Evolutionary conservation across 2,113 vertebrate genomes (phyloP).

Genomic region (Clarias gariepinus): DNA sequence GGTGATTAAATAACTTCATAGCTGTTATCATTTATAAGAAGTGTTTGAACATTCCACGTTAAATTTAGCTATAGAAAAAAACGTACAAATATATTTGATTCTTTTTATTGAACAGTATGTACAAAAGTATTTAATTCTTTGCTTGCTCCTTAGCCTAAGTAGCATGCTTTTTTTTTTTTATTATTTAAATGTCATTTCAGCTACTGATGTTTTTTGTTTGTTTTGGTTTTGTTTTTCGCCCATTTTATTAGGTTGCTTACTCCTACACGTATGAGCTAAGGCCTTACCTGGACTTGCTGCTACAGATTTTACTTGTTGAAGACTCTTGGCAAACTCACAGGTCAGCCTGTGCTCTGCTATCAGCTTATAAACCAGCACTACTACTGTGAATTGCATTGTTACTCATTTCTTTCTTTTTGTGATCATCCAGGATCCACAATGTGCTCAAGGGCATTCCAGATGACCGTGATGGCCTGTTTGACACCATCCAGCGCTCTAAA

Average conservation of each 20-base stretch:
- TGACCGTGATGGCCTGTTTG: constrained; percentile 96
- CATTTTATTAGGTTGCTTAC: constrained; percentile 83
- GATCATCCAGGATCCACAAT: constrained; percentile 91
- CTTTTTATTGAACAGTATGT: neutral
- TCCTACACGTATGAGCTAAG: constrained; percentile 98
- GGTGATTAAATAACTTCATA: neutral
- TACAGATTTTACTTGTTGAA: constrained; percentile 97
- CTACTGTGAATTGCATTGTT: neutral
- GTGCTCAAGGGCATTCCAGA: constrained; percentile 98
- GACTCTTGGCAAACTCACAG: constrained; percentile 99
- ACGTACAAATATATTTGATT: neutral
- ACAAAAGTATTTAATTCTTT: neutral
- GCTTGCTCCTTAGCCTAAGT: neutral
- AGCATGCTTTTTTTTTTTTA: neutral
- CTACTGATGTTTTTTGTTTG: neutral
- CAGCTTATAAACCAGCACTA: neutral
- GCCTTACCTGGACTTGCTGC: constrained; percentile 96
- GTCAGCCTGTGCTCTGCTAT: constrained; percentile 64
- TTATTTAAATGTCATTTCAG: neutral
- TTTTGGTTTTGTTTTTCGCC: neutral
- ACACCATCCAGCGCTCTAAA: constrained; percentile 99
- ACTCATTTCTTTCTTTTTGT: constrained; percentile 28
- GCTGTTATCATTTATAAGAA: neutral
- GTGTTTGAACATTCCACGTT: neutral
- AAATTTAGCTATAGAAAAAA: neutral